Percentiles rank a stretch among this genome's conserved stretches.
phyloP scores from a whole-genome alignment of 2,797 vertebrate genomes.

The Aplochiton taeniatus region DNA sequence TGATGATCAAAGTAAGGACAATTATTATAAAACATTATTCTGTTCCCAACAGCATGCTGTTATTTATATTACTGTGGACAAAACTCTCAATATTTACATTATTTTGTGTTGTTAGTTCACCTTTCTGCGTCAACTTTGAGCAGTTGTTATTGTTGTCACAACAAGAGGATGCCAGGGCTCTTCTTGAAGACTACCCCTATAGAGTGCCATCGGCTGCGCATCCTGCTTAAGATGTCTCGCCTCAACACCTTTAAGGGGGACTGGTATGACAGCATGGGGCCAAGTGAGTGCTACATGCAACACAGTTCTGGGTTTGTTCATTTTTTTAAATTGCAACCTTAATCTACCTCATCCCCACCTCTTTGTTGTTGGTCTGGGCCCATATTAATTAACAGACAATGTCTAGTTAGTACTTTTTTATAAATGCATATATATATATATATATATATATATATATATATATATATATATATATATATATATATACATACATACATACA shows the following conservation, averaged over 20 bases:
- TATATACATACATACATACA: no score
- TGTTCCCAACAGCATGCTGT: background rate
- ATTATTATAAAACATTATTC: background rate
- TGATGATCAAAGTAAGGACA: slow-evolving; percentile 73
- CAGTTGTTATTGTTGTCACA: slow-evolving; percentile 83
- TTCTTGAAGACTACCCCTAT: slow-evolving; percentile 77
- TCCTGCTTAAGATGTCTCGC: slow-evolving; percentile 72
- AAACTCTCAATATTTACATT: background rate
- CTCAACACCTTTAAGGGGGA: slow-evolving; percentile 54
- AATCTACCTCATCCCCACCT: background rate
- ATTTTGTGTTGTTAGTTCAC: slow-evolving; percentile 49
- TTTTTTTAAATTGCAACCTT: no score
- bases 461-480: no score
- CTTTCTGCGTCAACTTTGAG: slow-evolving; percentile 78
- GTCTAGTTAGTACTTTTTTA: no score
- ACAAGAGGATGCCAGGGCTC: slow-evolving; percentile 75
- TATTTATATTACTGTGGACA: background rate
- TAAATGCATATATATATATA: no score
- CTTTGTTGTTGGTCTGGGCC: background rate
- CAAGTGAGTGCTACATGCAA: slow-evolving; percentile 63
- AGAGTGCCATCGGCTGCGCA: slow-evolving; percentile 71
- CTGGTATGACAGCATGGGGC: slow-evolving; percentile 76
- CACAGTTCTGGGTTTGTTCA: background rate
- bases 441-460: no score
- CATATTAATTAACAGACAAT: no score